Base-by-base conservation (phyloP, 2,113 vertebrate genomes). In the Neodontobutis hainanensis region DNA sequence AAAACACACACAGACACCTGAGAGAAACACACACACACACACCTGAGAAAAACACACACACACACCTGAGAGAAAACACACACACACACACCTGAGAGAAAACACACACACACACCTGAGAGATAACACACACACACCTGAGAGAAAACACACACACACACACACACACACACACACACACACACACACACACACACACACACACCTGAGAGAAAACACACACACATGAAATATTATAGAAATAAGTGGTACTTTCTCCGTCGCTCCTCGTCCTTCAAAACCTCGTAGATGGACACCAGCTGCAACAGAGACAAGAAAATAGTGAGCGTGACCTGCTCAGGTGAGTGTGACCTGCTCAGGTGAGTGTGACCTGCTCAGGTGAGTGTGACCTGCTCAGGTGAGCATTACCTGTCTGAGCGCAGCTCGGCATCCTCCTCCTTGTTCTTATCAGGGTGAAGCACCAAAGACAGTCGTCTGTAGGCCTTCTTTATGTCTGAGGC, bases 241-340 rank as follows among this genome's bases (percentile, higher is more conserved):
- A 27, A 27, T 27, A 2, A 27, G 19, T 27, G 19, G 19, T 75
- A 99, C 97, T 88, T 95, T 81, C 87, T 90, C 57, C 97, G 94
- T 76, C 95, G 85, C 82, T 97, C 95, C 50, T 98, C 96, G 85
- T 99, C 97, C 81, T 99, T 99, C 86, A 99, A 92, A 75, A 99
- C 94, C 86, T 99, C 97, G 80, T 99, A 98, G 81, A 99, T 97
- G 75, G 96, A 94, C 77, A 99, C 97, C 69, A 99, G 92, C 97
- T 99, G 63, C 11, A 12, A 12, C 8, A 48, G 2, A 56, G 16
- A 75, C 6, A 61, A 9, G 14, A 3, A 27, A 27, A 2, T 27
- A 27, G 19, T 65, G 8, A 49, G 5, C 3, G 51, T 9, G 1
- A 49, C 44, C 58, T 53, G 38, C 10, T 27, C 19, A 27, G n/a